phyloP scores from a whole-genome alignment of 2,113 vertebrate genomes.

The Oryzias melastigma region DNA sequence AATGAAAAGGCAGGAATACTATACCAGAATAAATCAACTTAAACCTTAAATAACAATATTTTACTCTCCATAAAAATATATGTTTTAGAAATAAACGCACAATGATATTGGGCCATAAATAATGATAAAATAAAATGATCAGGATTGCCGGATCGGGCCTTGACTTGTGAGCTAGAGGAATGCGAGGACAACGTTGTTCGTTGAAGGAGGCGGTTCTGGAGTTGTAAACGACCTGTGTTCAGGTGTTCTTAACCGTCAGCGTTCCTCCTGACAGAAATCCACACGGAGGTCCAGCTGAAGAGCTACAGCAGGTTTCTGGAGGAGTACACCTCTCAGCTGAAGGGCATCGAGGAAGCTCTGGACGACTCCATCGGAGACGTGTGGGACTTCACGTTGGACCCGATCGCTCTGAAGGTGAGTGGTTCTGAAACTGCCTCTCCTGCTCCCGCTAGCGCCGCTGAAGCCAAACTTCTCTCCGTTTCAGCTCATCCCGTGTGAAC shows the following conservation, averaged over 20 bases:
- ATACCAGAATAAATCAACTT: too few species aligned
- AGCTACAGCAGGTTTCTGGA: conserved; percentile 95
- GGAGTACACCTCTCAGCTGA: conserved; percentile 91
- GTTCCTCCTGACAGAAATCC: conserved; percentile 85
- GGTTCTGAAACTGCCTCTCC: too few species aligned
- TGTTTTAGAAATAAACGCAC: too few species aligned
- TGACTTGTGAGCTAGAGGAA: too few species aligned
- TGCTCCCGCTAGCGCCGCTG: not conserved
- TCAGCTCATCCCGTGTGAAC: conserved; percentile 94
- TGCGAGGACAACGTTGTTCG: too few species aligned
- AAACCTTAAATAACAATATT: too few species aligned
- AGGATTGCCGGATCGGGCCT: too few species aligned
- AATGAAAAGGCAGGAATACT: too few species aligned
- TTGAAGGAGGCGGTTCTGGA: not conserved
- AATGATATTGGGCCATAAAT: too few species aligned
- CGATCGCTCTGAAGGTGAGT: conserved; percentile 89
- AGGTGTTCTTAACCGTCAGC: not conserved
- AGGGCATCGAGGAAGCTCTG: conserved; percentile 92
- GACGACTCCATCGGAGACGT: conserved; percentile 96
- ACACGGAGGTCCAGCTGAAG: conserved; percentile 97
- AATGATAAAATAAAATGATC: too few species aligned
- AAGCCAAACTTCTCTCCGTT: conserved; percentile 1
- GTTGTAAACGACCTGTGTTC: too few species aligned
- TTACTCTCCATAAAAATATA: too few species aligned
- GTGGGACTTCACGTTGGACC: conserved; percentile 98